Conservation (phyloP, 2,113 vertebrate genomes). For the Catharus minimus region DNA sequence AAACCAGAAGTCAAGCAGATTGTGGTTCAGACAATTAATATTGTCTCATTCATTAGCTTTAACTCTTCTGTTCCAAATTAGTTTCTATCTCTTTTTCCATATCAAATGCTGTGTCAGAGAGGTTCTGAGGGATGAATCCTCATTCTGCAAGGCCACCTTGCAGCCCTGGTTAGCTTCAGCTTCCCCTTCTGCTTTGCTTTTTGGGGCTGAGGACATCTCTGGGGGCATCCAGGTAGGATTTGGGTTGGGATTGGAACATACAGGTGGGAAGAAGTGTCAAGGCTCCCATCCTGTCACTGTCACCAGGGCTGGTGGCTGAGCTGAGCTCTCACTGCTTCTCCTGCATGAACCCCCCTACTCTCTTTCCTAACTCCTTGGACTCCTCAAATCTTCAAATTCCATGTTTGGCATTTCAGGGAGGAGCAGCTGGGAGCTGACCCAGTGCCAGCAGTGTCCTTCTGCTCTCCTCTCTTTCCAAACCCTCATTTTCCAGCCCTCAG, state of each 20-base stretch:
- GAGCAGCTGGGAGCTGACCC: background rate
- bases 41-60: slow-evolving; percentile 47
- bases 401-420: background rate
- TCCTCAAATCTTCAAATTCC: background rate
- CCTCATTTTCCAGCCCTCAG: background rate
- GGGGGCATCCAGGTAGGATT: background rate
- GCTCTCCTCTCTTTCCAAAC: background rate
- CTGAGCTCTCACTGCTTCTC: background rate
- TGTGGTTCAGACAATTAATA: slow-evolving; percentile 54
- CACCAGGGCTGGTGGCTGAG: background rate
- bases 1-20: slow-evolving; percentile 57
- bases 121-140: background rate
- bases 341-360: background rate
- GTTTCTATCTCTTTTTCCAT: fast-evolving
- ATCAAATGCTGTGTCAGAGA: background rate
- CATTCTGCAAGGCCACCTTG: background rate
- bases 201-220: background rate
- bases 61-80: background rate
- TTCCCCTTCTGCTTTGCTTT: background rate
- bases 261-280: background rate
- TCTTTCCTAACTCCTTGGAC: background rate
- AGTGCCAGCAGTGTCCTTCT: background rate
- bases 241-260: background rate
- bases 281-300: background rate
- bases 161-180: background rate